These are phyloP conservation scores for Dryobates pubescens DNA, from an alignment of 2,797 vertebrate species.

Conservation along the genomic window DNA sequence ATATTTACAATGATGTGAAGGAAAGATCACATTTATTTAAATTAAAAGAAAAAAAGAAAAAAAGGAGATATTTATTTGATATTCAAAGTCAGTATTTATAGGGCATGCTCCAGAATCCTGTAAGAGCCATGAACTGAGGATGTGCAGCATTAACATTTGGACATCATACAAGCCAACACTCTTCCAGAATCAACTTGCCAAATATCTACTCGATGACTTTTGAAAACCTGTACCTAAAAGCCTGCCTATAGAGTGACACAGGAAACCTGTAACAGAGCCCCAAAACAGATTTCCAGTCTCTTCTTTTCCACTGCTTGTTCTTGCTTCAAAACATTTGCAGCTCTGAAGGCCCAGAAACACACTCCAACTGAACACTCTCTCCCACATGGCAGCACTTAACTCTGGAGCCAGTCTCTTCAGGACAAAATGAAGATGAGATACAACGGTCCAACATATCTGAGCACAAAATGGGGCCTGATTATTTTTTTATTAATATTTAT, in stretches of 20 bases:
- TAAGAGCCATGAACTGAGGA: not conserved
- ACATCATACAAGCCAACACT: not conserved
- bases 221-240: not conserved
- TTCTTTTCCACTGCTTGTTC: not conserved
- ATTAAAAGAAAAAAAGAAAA: not conserved
- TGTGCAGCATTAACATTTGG: not conserved
- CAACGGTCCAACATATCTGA: not conserved
- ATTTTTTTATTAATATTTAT: not conserved
- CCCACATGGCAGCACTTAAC: not conserved
- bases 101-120: not conserved
- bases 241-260: not conserved
- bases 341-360: not conserved
- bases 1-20: not conserved
- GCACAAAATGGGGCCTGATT: not conserved
- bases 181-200: not conserved
- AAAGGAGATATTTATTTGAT: not conserved
- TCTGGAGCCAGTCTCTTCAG: not conserved
- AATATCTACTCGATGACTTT: not conserved
- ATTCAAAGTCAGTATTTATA: not conserved
- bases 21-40: not conserved
- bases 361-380: not conserved
- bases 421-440: not conserved
- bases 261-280: not conserved
- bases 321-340: not conserved
- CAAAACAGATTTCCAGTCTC: not conserved